Conservation (phyloP, 2,113 vertebrate species). For the Saguinus midas region DNA sequence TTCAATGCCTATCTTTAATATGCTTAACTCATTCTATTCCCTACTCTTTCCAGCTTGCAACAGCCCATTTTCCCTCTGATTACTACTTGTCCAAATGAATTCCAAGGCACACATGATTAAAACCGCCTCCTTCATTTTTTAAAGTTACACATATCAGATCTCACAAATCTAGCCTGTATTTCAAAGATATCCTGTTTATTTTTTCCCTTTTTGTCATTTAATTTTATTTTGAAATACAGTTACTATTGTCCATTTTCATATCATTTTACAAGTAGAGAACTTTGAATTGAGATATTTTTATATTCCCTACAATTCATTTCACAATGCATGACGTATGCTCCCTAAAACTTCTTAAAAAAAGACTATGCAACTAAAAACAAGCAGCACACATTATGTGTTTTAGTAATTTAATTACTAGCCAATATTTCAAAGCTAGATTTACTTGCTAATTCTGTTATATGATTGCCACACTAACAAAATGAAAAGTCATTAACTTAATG, state of each 20-base stretch:
- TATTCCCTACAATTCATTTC: not conserved
- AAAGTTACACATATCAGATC: not conserved
- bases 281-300: not conserved
- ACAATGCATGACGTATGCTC: not conserved
- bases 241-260: not conserved
- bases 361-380: not conserved
- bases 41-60: not conserved
- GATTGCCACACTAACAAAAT: not conserved
- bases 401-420: not conserved
- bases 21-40: not conserved
- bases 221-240: not conserved
- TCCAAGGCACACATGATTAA: not conserved
- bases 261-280: not conserved
- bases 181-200: not conserved
- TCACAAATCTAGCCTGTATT: not conserved
- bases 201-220: not conserved
- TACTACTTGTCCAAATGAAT: not conserved
- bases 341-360: not conserved
- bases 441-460: not conserved
- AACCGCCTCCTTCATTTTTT: not conserved
- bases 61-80: not conserved
- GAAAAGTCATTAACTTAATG: not conserved
- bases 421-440: not conserved
- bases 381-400: not conserved
- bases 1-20: not conserved